Base-by-base conservation (phyloP, 2,113 vertebrate species). In the Engraulis encrasicolus region DNA sequence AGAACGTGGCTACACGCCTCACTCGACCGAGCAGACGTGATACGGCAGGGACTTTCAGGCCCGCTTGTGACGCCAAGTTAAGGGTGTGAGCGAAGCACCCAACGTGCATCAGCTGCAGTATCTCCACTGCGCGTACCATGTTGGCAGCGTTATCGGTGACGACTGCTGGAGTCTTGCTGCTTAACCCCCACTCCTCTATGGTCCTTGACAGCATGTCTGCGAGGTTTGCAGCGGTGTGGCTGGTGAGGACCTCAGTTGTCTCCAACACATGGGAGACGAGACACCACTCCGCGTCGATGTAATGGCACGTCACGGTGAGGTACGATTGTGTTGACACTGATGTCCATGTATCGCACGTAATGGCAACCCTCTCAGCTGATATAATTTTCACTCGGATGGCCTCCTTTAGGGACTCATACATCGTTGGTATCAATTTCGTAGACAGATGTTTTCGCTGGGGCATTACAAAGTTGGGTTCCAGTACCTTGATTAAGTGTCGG, bases 1-100 rank as follows among this genome's bases (percentile, higher is more conserved):
- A 84, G 66, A 78, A 78, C 6, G n/a, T 19, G 1, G 58, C 9
- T 5, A 80, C 31, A 36, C 50, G 78, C 83, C 78, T 84, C 27
- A 61, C 78, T 58, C 52, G 38, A 15, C 78, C 36, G 17, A 84
- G 36, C 11, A 84, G n/a, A 2, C 52, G 38, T 12, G n/a, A 5
- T 2, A 84, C 50, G 20, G 77, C 50, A 1, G 83, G 78, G 20
- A 84, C 2, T 5, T 77, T 77, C 19, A 77, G 71, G 1, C n/a
- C 71, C 2, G 71, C 14, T 1, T 77, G 23, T 77, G 71, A 77
- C n/a, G 71, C 71, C 23, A 20, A 11, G 23, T 77, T 77, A 2
- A 77, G 11, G 2, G 71, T 77, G 19, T 45, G 40, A 9, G 40
- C 40, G 40, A 45, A 45, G 9, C 40, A 45, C 4, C 40, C 40